Percentiles rank a stretch among this genome's conserved stretches.
phyloP scores from a whole-genome alignment of 2,888 invertebrate genomes.

The Eurytoma californica region DNA sequence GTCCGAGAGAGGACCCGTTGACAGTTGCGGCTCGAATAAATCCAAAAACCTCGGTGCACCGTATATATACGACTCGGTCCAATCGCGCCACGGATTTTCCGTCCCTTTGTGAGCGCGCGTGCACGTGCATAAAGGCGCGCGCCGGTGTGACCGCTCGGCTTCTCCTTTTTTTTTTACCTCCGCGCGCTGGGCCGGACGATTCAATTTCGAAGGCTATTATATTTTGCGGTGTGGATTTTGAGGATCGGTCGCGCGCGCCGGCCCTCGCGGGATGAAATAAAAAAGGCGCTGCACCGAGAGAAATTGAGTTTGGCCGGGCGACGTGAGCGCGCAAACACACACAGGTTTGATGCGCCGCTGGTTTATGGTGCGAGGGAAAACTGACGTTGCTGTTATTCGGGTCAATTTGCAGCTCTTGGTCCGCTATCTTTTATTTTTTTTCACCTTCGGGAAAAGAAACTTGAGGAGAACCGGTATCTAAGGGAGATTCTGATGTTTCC shows the following conservation, averaged over 20 bases:
- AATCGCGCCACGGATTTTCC: neutral
- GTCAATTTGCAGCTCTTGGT: too few species aligned
- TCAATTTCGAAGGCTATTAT: conserved; percentile 52
- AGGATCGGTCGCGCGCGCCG: neutral
- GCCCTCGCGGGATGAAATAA: neutral
- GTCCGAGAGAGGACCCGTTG: neutral
- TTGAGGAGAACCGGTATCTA: too few species aligned
- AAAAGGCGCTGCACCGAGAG: neutral
- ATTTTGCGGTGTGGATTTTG: conserved; percentile 45
- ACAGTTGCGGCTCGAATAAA: conserved; percentile 38
- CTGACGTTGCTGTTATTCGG: neutral
- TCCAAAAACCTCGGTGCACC: conserved; percentile 7
- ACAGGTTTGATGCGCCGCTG: neutral
- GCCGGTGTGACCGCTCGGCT: neutral
- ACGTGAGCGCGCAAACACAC: neutral
- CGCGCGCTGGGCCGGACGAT: conserved; percentile 19
- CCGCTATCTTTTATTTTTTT: too few species aligned
- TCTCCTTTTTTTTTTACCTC: neutral
- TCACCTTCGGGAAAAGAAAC: too few species aligned
- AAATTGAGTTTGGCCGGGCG: conserved; percentile 27
- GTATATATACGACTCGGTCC: too few species aligned
- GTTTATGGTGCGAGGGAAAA: conserved; percentile 1
- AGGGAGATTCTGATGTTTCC: too few species aligned
- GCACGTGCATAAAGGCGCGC: neutral
- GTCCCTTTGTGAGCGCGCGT: neutral